Base-by-base conservation (phyloP, 2,888 invertebrate genomes). In the Chromoteleia sp. region DNA sequence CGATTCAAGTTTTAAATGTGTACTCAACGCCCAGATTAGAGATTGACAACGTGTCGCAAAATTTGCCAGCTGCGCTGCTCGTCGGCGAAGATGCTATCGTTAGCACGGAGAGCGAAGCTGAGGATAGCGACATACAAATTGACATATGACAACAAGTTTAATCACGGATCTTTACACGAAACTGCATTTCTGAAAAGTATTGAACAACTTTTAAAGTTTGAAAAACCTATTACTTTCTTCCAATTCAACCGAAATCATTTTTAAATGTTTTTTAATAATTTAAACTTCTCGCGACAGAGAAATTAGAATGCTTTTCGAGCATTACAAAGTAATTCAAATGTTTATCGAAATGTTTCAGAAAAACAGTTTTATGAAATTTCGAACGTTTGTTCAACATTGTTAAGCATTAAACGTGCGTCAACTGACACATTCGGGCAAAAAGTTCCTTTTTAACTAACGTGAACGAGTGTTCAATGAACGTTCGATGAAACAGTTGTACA, bases 91-190 rank as follows among this genome's bases (percentile, higher is more conserved):
- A 92, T 76, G 90, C 91, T 56, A 90, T 92, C 71, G 89, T 89
- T 29, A 92, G 92, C 83, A 92, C 92, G 10, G 92, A 91, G 81
- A 92, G 92, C 82, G 92, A 92, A 81, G 90, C 91, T 14, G 92
- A 92, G 45, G 92, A 92, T 50, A 92, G 92, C 85, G 92, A 92
- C 83, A 87, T 92, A 82, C 92, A 92, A 82, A 91, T 92, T 63
- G 92, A 92, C 81, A 92, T 92, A 85, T 92, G 91, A 92, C 90
- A 87, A 83, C 71, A 33, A 39, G 54, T 41, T n/a, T 76, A 73
- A 76, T 74, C 19, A 15, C 8, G 10, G 8, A 33, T 33, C 2
- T 30, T 5, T 39, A 59, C 4, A 19, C 30, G 30, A 52, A 19
- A 36, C 8, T 50, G 48, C 25, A 41, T 43, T 71, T 71, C 33